Percentiles rank a stretch among this genome's conserved stretches.
Conservation (phyloP, 2,888 invertebrate species). For the Andrena praecox region DNA sequence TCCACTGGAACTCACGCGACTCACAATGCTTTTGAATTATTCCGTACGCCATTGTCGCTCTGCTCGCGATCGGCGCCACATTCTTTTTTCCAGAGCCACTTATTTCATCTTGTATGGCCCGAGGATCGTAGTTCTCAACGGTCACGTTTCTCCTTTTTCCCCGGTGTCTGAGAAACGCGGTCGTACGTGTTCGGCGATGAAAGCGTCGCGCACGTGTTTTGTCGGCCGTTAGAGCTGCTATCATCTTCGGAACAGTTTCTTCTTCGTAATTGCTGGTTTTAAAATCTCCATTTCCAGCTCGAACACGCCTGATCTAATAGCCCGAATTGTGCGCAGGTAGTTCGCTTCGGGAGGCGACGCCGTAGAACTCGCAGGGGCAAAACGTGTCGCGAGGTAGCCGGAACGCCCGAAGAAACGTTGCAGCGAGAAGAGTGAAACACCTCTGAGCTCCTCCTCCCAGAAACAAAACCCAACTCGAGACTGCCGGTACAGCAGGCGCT, state of each 20-base stretch:
- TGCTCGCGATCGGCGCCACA: neutral
- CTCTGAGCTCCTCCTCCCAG: neutral
- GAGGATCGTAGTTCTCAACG: conserved; percentile 21
- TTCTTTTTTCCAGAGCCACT: neutral
- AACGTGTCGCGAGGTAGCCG: neutral
- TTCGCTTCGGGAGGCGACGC: neutral
- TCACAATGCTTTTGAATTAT: conserved; percentile 61
- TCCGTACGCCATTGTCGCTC: conserved; percentile 38
- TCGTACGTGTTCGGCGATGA: neutral
- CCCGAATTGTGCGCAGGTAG: neutral
- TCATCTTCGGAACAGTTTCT: too few species aligned
- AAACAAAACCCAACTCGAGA: conserved; percentile 17
- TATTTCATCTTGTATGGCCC: conserved; percentile 10
- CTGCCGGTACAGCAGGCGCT: neutral
- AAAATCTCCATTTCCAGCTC: too few species aligned
- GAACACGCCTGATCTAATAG: too few species aligned
- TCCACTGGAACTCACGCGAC: conserved; percentile 41
- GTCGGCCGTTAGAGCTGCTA: neutral
- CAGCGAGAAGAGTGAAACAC: neutral
- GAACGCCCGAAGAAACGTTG: conserved; percentile 25
- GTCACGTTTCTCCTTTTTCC: neutral
- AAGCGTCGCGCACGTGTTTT: neutral
- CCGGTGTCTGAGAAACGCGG: neutral
- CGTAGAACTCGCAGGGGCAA: neutral
- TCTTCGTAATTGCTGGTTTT: too few species aligned